Conservation (phyloP, 2,113 vertebrate genomes). For the Ahaetulla prasina region DNA sequence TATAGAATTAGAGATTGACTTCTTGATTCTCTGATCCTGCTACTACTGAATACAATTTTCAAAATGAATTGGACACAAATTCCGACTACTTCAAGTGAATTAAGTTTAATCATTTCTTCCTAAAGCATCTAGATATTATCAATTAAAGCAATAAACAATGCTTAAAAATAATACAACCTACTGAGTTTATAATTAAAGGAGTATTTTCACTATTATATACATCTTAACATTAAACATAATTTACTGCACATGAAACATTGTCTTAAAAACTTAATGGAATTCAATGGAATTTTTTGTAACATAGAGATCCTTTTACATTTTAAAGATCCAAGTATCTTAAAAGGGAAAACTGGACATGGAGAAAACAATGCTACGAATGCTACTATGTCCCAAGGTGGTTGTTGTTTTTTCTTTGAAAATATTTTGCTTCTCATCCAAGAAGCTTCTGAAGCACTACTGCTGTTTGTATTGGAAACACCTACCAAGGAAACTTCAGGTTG, state of each 20-base stretch:
- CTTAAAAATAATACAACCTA: background rate
- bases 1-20: background rate
- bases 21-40: background rate
- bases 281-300: background rate
- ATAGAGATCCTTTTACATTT: background rate
- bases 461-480: background rate
- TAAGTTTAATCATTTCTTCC: background rate
- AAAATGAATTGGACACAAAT: background rate
- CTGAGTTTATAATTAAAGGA: background rate
- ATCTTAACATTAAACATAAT: background rate
- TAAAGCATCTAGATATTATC: background rate
- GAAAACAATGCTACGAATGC: background rate
- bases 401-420: background rate
- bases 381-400: background rate
- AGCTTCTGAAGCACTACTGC: background rate
- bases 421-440: too few species aligned
- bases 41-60: background rate
- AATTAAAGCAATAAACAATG: background rate
- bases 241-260: background rate
- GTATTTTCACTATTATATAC: background rate
- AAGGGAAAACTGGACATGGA: background rate
- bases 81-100: background rate
- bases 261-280: background rate
- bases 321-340: background rate
- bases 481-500: background rate